A percentile compares a stretch with the other conserved stretches of the same genome.
Evolutionary conservation across 1,140 invertebrate species (phyloP).

Genomic region (Triops longicaudatus): DNA sequence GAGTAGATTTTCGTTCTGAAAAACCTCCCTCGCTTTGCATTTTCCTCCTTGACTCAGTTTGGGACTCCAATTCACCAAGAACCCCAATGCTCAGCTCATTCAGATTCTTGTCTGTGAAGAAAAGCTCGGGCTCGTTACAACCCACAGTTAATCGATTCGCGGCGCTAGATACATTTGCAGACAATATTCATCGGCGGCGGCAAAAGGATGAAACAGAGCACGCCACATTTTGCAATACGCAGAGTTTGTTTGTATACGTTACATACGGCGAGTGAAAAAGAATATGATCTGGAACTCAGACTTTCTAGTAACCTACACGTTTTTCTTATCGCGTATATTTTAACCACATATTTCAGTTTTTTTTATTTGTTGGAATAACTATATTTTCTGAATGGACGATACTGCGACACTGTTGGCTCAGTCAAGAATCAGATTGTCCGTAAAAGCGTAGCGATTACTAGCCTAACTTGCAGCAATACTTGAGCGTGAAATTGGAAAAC

Average conservation of each 20-base stretch:
- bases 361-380: too few species aligned
- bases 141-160: neutral
- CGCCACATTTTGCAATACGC: neutral
- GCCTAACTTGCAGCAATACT: neutral
- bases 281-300: too few species aligned
- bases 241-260: neutral
- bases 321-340: too few species aligned
- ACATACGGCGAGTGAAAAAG: too few species aligned
- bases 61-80: too few species aligned
- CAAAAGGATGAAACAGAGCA: neutral
- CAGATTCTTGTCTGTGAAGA: neutral
- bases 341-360: too few species aligned
- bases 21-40: neutral
- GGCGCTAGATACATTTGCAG: slow-evolving; percentile 1
- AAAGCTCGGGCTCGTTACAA: neutral
- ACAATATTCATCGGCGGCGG: neutral
- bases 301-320: too few species aligned
- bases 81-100: neutral
- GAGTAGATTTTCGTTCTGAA: neutral
- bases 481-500: neutral
- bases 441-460: neutral
- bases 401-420: too few species aligned
- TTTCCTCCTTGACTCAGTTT: neutral
- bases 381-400: too few species aligned
- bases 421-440: too few species aligned